Conservation (phyloP, 2,797 vertebrate species). For the Hafferia zeledoni region DNA sequence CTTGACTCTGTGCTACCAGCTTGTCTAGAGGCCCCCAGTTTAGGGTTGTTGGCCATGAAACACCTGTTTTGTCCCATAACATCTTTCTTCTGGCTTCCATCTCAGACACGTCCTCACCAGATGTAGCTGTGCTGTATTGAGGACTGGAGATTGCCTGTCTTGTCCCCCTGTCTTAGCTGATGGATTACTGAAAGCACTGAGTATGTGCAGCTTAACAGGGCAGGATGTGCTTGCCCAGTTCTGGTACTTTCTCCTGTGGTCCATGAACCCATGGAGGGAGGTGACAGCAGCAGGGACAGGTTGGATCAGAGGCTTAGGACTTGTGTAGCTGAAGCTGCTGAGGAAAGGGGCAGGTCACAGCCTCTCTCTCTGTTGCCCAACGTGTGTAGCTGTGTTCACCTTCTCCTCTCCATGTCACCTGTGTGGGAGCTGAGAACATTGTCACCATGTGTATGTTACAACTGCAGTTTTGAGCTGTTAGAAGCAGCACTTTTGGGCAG, state of each 20-base stretch:
- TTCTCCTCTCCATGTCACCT: neutral
- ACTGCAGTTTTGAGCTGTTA: neutral
- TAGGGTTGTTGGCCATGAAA: neutral
- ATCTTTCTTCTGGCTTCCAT: slow-evolving; percentile 26
- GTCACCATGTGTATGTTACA: neutral
- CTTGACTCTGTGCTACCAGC: slow-evolving; percentile 33
- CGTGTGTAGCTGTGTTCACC: neutral
- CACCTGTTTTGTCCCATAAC: neutral
- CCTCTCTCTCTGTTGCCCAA: neutral
- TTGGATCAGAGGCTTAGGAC: neutral
- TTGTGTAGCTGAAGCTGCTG: neutral
- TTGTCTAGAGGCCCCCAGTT: neutral
- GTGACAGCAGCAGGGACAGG: neutral
- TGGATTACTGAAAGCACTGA: neutral
- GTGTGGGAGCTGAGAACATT: neutral
- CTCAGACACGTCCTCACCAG: neutral
- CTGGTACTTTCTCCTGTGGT: neutral
- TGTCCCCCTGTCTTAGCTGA: slow-evolving; percentile 14
- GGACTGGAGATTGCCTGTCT: slow-evolving; percentile 1
- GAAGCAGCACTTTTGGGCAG: neutral
- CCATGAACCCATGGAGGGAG: neutral
- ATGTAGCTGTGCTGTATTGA: neutral
- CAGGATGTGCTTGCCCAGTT: neutral
- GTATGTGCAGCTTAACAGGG: neutral
- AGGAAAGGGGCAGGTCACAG: neutral